Percentiles rank a stretch among this genome's conserved stretches.
Conservation (phyloP, 1,140 invertebrate species). For the Megathymus violae region DNA sequence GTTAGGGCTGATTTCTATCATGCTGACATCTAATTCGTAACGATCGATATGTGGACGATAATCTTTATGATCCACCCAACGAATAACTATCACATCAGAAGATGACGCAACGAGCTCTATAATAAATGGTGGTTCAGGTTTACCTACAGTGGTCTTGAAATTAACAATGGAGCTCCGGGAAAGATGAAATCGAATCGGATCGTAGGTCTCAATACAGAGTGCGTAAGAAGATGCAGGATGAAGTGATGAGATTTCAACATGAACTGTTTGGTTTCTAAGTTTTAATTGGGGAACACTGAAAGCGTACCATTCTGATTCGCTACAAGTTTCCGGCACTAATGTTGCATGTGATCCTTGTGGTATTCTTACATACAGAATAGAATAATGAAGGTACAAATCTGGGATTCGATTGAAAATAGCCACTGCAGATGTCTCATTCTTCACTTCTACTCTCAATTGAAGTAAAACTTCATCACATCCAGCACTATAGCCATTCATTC, state of each 20-base stretch:
- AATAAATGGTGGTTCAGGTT: conserved; percentile 71
- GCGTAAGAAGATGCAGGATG: conserved; percentile 65
- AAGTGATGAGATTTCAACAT: conserved; percentile 49
- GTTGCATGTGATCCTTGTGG: conserved; percentile 41
- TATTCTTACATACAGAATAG: conserved; percentile 63
- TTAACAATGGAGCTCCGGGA: conserved; percentile 58
- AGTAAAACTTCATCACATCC: conserved; percentile 56
- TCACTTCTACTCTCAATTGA: conserved; percentile 47
- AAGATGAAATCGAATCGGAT: conserved; percentile 36
- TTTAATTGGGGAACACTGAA: conserved; percentile 45
- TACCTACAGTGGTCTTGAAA: conserved; percentile 65
- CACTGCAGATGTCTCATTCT: conserved; percentile 59
- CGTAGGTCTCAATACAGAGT: conserved; percentile 66
- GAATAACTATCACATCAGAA: conserved; percentile 54
- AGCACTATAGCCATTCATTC: conserved; percentile 66
- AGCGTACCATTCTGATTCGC: conserved; percentile 66
- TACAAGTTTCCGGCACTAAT: conserved; percentile 66
- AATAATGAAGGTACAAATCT: conserved; percentile 49
- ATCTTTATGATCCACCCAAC: conserved; percentile 70
- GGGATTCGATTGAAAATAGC: conserved; percentile 49
- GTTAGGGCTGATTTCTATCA: conserved; percentile 54
- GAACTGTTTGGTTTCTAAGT: conserved; percentile 30
- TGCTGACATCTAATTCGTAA: conserved; percentile 66
- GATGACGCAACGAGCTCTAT: conserved; percentile 62
- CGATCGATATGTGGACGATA: conserved; percentile 56